phyloP scores from a whole-genome alignment of 2,797 vertebrate genomes.

The Decapterus maruadsi region DNA sequence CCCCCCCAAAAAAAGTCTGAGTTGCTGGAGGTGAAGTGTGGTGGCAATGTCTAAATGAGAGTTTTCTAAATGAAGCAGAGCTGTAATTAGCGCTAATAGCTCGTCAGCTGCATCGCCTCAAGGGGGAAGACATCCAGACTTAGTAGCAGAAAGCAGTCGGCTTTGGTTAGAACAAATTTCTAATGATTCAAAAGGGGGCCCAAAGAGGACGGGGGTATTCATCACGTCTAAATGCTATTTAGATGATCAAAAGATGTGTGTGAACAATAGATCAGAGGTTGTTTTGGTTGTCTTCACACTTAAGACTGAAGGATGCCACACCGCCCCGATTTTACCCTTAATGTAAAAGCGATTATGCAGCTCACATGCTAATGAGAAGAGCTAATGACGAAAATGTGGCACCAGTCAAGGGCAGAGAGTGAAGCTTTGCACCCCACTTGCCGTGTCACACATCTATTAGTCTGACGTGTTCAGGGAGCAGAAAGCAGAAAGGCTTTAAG shows the following conservation, averaged over 20 bases:
- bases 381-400: slow-evolving; percentile 34
- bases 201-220: slow-evolving; percentile 67
- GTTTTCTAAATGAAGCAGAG: slow-evolving; percentile 82
- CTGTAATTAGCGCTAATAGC: slow-evolving; percentile 85
- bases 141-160: slow-evolving; percentile 70
- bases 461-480: slow-evolving; percentile 4
- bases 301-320: slow-evolving; percentile 10
- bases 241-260: slow-evolving; percentile 65
- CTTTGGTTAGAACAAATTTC: slow-evolving; percentile 77
- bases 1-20: slow-evolving; percentile 41
- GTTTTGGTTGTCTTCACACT: slow-evolving; percentile 38
- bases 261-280: slow-evolving; percentile 55
- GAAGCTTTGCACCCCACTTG: not conserved
- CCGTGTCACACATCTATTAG: slow-evolving; percentile 8
- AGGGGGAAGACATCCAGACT: slow-evolving; percentile 74
- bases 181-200: slow-evolving; percentile 76
- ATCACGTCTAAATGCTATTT: slow-evolving; percentile 73
- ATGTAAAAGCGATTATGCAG: slow-evolving; percentile 44
- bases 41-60: slow-evolving; percentile 77
- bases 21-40: slow-evolving; percentile 77
- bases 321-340: slow-evolving; percentile 21
- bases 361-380: slow-evolving; percentile 48
- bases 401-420: slow-evolving; percentile 41
- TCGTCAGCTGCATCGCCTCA: slow-evolving; percentile 79
- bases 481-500: slow-evolving; percentile 6